Evolutionary conservation across 2,797 vertebrate genomes (phyloP).

Genomic region (Micropoecilia bifurca): DNA sequence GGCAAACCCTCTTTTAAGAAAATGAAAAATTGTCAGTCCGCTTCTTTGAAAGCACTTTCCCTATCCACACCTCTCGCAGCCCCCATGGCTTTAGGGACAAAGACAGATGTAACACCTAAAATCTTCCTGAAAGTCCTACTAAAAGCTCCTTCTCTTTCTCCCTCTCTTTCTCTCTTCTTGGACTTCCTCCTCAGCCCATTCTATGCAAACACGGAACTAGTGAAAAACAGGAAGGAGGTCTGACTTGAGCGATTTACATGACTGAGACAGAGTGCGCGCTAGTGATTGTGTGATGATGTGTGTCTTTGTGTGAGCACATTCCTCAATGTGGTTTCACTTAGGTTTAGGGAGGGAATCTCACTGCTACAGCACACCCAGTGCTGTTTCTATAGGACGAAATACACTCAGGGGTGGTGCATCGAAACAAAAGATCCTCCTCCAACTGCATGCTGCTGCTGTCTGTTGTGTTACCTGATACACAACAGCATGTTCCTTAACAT

Average conservation of each 20-base stretch:
- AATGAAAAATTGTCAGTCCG: slow-evolving; percentile 14
- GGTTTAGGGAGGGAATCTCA: slow-evolving; percentile 69
- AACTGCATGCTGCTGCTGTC: slow-evolving; percentile 57
- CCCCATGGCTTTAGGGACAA: slow-evolving; percentile 42
- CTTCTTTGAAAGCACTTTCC: slow-evolving; percentile 41
- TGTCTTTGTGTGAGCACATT: slow-evolving; percentile 66
- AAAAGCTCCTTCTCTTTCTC: slow-evolving; percentile 29
- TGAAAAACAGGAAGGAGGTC: slow-evolving; percentile 78
- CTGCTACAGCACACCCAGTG: slow-evolving; percentile 64
- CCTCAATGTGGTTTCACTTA: slow-evolving; percentile 79
- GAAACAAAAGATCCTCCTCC: slow-evolving; percentile 48
- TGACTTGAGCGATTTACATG: slow-evolving; percentile 63
- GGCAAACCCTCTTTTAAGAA: neutral
- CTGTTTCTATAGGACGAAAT: slow-evolving; percentile 62
- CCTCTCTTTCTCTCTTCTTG: slow-evolving; percentile 35
- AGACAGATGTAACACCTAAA: slow-evolving; percentile 38
- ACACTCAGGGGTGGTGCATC: slow-evolving; percentile 54
- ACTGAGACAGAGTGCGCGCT: slow-evolving; percentile 41
- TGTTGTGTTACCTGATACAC: slow-evolving; percentile 63
- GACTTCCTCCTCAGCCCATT: slow-evolving; percentile 58
- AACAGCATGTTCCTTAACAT: slow-evolving; percentile 30
- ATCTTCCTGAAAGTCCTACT: slow-evolving; percentile 35
- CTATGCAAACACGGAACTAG: slow-evolving; percentile 63
- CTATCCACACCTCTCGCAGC: slow-evolving; percentile 38
- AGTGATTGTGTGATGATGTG: slow-evolving; percentile 41